These are phyloP conservation scores for Shargacucullia verbasci DNA, from an alignment of 2,888 invertebrate genomes.

Conservation along the genomic window DNA sequence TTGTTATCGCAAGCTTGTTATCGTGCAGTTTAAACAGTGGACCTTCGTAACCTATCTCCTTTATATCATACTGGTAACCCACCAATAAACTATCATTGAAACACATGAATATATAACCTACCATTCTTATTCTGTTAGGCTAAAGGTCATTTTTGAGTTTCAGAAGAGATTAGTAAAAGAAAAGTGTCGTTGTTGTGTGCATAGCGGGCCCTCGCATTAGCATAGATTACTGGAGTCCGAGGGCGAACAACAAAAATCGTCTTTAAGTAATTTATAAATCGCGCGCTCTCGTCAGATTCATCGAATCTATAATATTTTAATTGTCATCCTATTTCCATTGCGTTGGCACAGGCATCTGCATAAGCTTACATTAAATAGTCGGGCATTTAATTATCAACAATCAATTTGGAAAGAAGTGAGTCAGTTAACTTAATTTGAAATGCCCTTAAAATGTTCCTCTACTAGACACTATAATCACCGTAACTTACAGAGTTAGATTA, in stretches of 20 bases:
- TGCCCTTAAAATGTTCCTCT: too few relatives aligned
- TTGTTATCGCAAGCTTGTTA: too few relatives aligned
- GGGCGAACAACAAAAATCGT: constrained; percentile 27
- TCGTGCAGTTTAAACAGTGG: neutral
- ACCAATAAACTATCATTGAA: constrained; percentile 5
- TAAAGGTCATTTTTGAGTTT: constrained; percentile 24
- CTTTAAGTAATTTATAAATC: constrained; percentile 42
- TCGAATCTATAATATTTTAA: constrained; percentile 23
- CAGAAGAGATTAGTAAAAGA: neutral
- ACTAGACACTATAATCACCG: too few relatives aligned
- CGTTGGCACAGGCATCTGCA: constrained; percentile 6
- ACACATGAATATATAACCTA: constrained; percentile 1
- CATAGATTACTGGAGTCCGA: constrained; percentile 37
- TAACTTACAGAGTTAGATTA: too few relatives aligned
- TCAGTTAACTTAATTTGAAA: too few relatives aligned
- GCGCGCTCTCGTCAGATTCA: constrained; percentile 10
- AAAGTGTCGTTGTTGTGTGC: constrained; percentile 5
- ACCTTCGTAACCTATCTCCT: constrained; percentile 8
- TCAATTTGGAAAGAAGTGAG: too few relatives aligned
- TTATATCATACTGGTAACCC: constrained; percentile 15
- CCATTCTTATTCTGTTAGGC: constrained; percentile 20
- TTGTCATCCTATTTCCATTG: constrained; percentile 17
- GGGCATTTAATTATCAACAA: too few relatives aligned
- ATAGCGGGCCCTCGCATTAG: constrained; percentile 51
- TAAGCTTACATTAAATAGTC: too few relatives aligned